Conservation (phyloP, 2,113 vertebrate genomes). For the Hypanus sabinus region DNA sequence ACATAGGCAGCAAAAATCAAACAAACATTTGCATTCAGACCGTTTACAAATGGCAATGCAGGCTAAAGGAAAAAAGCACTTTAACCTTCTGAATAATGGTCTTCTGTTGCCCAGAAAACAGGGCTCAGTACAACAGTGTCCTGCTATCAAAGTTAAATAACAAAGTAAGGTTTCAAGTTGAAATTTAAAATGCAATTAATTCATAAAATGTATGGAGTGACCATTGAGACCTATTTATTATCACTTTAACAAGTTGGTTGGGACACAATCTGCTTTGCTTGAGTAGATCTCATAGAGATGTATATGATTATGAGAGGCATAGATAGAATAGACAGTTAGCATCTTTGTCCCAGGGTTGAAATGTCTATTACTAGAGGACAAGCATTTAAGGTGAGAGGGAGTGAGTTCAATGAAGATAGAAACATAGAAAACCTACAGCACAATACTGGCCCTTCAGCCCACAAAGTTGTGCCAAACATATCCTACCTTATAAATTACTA, state of each 20-base stretch:
- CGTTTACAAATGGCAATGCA: background rate
- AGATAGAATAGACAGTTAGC: no score
- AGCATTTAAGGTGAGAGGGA: no score
- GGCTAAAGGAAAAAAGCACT: background rate
- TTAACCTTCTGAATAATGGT: no score
- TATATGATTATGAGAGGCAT: no score
- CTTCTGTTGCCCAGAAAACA: background rate
- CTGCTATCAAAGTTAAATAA: background rate
- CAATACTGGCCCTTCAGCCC: no score
- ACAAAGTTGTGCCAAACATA: no score
- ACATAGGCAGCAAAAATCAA: background rate
- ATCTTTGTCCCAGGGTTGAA: no score
- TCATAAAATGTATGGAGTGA: background rate
- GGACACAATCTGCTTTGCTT: background rate
- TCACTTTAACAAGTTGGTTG: background rate
- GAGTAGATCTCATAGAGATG: no score
- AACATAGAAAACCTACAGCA: no score
- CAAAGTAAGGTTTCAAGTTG: background rate
- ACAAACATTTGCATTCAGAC: conserved; percentile 19
- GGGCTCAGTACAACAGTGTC: background rate
- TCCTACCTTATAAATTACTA: no score
- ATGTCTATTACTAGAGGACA: no score
- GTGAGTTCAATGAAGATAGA: no score
- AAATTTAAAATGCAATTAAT: background rate
- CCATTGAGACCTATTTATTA: background rate